Conservation (phyloP, 2,113 vertebrate species). For the Anser cygnoides region DNA sequence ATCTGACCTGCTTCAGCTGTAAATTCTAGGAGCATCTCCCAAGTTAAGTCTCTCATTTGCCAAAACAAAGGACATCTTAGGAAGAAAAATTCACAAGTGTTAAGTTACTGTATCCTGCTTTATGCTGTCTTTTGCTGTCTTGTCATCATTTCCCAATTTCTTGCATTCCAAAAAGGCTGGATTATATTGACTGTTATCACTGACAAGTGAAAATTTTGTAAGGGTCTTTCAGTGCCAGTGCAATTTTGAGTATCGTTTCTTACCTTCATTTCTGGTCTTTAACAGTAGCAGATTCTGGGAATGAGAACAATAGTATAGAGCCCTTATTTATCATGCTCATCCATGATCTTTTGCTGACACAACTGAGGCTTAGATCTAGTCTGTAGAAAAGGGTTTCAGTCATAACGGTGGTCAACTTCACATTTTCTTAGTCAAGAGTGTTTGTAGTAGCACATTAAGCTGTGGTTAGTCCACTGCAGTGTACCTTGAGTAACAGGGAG, state of each 20-base stretch:
- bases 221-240: neutral
- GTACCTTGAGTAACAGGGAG: neutral
- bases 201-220: neutral
- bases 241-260: neutral
- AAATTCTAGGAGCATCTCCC: neutral
- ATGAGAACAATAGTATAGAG: neutral
- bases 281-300: neutral
- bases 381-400: neutral
- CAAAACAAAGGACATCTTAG: neutral
- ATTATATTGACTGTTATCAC: neutral
- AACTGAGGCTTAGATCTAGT: neutral
- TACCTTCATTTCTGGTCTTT: neutral
- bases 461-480: neutral
- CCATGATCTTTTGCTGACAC: neutral
- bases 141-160: neutral
- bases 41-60: neutral
- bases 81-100: neutral
- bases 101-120: neutral
- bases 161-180: neutral
- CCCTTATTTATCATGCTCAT: neutral
- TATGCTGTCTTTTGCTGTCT: neutral
- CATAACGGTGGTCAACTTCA: neutral
- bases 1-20: neutral
- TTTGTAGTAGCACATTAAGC: neutral
- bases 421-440: neutral